Evolutionary conservation across 1,140 invertebrate species (phyloP), one percentile per base, ranked within the genome.

Genomic region (Heliconius nattereri): DNA sequence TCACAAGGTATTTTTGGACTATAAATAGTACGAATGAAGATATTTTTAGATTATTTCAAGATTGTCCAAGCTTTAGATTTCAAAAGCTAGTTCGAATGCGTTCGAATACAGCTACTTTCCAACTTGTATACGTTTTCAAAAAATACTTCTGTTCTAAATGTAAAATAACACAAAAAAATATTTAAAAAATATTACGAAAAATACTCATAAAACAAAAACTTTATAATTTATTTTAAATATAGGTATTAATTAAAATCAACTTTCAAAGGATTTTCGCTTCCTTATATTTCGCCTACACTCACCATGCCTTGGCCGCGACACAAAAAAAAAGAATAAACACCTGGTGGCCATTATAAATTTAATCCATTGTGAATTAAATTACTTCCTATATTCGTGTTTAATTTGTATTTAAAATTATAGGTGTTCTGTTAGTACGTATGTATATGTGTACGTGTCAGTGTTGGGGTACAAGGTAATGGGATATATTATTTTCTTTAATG

Each of bases 371-470:
- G 79, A 85, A 83, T 83, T 84, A 83, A 85, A 88, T 86, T 84
- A 85, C 86, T 88, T 88, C 86, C 86, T 86, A 83, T 78, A 88
- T 81, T 82, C 85, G 81, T 80, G 81, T 80, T 85, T 83, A 86
- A 79, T 72, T 37, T 72, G 20, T 37, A 72, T 29, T 26, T 72
- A n/a, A 72, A 72, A 72, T 78, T 81, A 80, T 79, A 78, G 72
- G 71, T 72, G 71, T 72, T 40, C 23, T 66, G 23, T 72, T 73
- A 71, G 71, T 73, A 52, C n/a, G 57, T 23, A 23, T 11, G 9
- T 66, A 26, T n/a, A 23, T 66, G 16, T 23, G 60, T 66, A 66
- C 60, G 26, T 16, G 60, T 66, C 60, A 29, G 7, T 16, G 52
- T 19, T 20, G 52, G 7, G 20, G 57, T 29, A 66, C 26, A 66